Percentiles rank a stretch among this genome's conserved stretches.
These are phyloP conservation scores for Coenonympha arcania DNA, from an alignment of 2,888 invertebrate species.

Conservation along the genomic window DNA sequence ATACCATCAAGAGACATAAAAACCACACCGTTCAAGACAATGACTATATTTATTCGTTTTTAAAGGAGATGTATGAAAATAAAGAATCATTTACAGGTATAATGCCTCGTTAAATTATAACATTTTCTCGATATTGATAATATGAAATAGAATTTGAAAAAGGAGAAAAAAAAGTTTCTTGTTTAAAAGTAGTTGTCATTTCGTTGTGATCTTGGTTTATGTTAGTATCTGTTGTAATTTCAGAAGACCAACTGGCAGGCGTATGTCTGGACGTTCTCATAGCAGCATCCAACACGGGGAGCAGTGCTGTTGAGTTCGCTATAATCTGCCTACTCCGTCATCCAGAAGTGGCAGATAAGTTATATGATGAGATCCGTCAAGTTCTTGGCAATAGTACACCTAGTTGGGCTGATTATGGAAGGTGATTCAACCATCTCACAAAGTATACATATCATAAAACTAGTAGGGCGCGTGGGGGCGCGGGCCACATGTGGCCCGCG, in stretches of 20 bases:
- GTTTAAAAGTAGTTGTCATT: not conserved
- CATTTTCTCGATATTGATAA: no score
- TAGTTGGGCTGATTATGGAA: slow-evolving; percentile 42
- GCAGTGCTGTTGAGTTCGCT: slow-evolving; percentile 75
- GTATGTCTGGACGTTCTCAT: slow-evolving; percentile 78
- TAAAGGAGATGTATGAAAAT: slow-evolving; percentile 70
- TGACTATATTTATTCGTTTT: slow-evolving; percentile 78
- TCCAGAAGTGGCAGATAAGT: slow-evolving; percentile 70
- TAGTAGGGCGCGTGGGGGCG: no score
- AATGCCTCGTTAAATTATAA: no score
- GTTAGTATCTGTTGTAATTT: no score
- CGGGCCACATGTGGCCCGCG: no score
- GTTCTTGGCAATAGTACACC: slow-evolving; percentile 62
- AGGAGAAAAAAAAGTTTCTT: no score
- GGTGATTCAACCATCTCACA: no score
- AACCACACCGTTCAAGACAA: slow-evolving; percentile 45
- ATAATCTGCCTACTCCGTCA: slow-evolving; percentile 71
- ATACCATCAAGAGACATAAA: slow-evolving; percentile 71
- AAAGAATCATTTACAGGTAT: slow-evolving; percentile 25
- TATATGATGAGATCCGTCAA: slow-evolving; percentile 74
- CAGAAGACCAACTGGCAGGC: slow-evolving; percentile 32
- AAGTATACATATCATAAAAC: no score
- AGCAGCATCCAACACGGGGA: slow-evolving; percentile 80
- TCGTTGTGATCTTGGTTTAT: no score
- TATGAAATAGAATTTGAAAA: no score